Percentiles rank a stretch among this genome's conserved stretches.
phyloP scores from a whole-genome alignment of 1,140 invertebrate genomes.

The Thereuonema tuberculata region DNA sequence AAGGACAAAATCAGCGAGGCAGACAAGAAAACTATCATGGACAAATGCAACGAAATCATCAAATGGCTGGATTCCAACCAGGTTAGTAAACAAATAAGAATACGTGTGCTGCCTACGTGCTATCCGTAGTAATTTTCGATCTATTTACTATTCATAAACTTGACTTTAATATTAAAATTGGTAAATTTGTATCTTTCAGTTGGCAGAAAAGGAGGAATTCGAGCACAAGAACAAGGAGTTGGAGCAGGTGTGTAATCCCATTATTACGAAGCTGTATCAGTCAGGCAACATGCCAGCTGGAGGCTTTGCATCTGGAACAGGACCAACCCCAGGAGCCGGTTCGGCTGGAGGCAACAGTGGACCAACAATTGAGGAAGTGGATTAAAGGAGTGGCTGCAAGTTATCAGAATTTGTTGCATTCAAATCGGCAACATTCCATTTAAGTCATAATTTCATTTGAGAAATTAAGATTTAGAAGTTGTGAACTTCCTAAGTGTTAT shows the following conservation, averaged over 20 bases:
- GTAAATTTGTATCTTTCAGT: too few species aligned
- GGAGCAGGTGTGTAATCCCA: slow-evolving; percentile 69
- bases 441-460: too few species aligned
- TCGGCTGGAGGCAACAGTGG: neutral
- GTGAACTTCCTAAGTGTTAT: too few species aligned
- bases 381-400: too few species aligned
- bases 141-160: neutral
- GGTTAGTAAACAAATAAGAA: slow-evolving; percentile 44
- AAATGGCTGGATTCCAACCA: slow-evolving; percentile 91
- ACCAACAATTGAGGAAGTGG: neutral
- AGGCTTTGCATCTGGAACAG: too few species aligned
- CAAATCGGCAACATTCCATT: too few species aligned
- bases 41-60: slow-evolving; percentile 87
- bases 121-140: neutral
- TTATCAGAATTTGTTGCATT: too few species aligned
- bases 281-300: slow-evolving; percentile 21
- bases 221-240: slow-evolving; percentile 75
- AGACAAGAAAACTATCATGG: slow-evolving; percentile 71
- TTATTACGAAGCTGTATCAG: slow-evolving; percentile 59
- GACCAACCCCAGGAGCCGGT: too few species aligned
- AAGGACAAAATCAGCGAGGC: slow-evolving; percentile 53
- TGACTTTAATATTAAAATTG: slow-evolving; percentile 6
- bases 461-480: too few species aligned
- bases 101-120: too few species aligned
- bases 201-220: slow-evolving; percentile 76